phyloP scores from a whole-genome alignment of 2,888 invertebrate species.

The Diadegma fenestrale region DNA sequence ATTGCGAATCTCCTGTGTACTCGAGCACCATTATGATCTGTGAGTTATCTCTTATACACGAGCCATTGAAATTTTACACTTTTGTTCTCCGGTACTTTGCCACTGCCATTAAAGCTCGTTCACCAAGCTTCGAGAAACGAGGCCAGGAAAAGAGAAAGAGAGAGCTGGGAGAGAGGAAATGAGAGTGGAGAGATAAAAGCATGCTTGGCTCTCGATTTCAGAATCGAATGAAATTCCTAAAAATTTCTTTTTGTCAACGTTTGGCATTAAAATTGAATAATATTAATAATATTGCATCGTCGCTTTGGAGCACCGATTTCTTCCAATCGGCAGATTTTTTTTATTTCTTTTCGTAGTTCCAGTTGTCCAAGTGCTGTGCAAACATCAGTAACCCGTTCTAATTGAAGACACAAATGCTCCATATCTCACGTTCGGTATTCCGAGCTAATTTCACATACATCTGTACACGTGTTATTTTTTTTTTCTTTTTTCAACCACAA shows the following conservation, averaged over 20 bases:
- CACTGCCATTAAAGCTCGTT: conserved; percentile 52
- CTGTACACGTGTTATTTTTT: conserved; percentile 24
- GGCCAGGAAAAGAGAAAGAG: background rate
- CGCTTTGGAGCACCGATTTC: conserved; percentile 39
- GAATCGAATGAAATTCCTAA: conserved; percentile 17
- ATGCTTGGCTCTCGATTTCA: conserved; percentile 3
- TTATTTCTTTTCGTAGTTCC: conserved; percentile 14
- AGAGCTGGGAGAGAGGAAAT: background rate
- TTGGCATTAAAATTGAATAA: background rate
- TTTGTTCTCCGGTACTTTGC: conserved; percentile 48
- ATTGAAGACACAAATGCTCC: conserved; percentile 56
- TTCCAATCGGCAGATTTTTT: conserved; percentile 32
- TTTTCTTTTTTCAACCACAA: conserved; percentile 15
- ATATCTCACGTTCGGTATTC: conserved; percentile 44
- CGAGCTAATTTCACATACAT: conserved; percentile 40
- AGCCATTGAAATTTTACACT: conserved; percentile 58
- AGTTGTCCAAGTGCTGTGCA: conserved; percentile 61
- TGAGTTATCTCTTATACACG: conserved; percentile 38
- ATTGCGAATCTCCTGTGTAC: conserved; percentile 36
- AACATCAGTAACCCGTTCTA: conserved; percentile 50
- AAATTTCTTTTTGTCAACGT: background rate
- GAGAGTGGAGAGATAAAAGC: conserved; percentile 15
- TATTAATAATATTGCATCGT: conserved; percentile 62
- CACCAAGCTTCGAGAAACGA: background rate
- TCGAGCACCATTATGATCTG: conserved; percentile 52